These are phyloP conservation scores for Lanistes nyassanus DNA, from an alignment of 1,140 invertebrate genomes.

Conservation along the genomic window DNA sequence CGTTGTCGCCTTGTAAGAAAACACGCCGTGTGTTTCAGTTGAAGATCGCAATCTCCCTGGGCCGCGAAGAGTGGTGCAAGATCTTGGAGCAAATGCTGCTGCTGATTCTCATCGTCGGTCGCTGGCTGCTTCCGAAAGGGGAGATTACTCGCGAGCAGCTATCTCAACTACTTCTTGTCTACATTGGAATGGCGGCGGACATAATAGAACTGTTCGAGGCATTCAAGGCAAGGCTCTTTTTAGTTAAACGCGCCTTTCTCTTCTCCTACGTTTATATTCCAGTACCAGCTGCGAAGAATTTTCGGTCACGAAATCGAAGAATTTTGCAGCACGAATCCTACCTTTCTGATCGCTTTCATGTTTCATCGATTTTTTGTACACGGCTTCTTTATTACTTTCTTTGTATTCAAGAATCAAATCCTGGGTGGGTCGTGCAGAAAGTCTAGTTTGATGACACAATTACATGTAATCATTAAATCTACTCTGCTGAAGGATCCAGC, in stretches of 20 bases:
- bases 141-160: constrained; percentile 89
- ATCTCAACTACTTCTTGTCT: constrained; percentile 84
- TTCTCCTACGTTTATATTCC: too few species aligned
- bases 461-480: too few species aligned
- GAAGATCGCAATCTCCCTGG: constrained; percentile 27
- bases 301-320: too few species aligned
- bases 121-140: constrained; percentile 89
- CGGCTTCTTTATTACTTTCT: not conserved
- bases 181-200: constrained; percentile 83
- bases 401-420: too few species aligned
- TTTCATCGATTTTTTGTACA: not conserved
- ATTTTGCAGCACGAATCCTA: too few species aligned
- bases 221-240: constrained; percentile 45
- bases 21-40: constrained; percentile 21
- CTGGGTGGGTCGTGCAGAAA: too few species aligned
- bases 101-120: constrained; percentile 85
- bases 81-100: constrained; percentile 89
- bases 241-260: constrained; percentile 33
- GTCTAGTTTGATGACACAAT: too few species aligned
- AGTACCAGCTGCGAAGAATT: too few species aligned
- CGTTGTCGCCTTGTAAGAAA: not conserved
- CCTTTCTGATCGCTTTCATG: too few species aligned
- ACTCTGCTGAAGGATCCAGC: not conserved
- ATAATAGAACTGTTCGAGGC: constrained; percentile 90
- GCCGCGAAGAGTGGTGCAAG: constrained; percentile 75